Conservation (phyloP, 1,140 invertebrate genomes). For the Drosophila azteca region DNA sequence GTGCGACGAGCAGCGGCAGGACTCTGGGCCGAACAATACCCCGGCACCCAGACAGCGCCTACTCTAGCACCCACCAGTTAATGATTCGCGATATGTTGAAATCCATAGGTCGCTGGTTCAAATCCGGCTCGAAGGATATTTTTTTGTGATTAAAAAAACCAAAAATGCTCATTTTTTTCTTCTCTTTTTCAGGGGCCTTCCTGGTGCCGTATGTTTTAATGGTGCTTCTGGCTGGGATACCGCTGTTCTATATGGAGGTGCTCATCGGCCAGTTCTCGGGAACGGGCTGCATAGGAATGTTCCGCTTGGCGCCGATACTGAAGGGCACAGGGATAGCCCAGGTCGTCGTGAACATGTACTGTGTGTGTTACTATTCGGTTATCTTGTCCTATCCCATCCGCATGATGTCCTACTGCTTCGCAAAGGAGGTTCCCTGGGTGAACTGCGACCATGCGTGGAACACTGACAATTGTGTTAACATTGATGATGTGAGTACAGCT, state of each 20-base stretch:
- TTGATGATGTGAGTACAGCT: constrained; percentile 13
- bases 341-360: constrained; percentile 94
- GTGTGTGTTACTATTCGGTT: constrained; percentile 96
- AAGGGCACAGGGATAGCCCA: constrained; percentile 95
- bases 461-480: constrained; percentile 87
- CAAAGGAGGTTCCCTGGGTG: constrained; percentile 92
- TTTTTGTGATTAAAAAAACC: constrained; percentile 21
- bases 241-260: constrained; percentile 95
- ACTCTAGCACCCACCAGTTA: constrained; percentile 61
- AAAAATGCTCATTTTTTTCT: neutral
- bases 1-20: constrained; percentile 43
- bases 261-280: constrained; percentile 93
- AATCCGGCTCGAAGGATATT: constrained; percentile 88
- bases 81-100: constrained; percentile 71
- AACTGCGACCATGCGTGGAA: constrained; percentile 95
- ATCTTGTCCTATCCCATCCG: constrained; percentile 96
- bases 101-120: constrained; percentile 90
- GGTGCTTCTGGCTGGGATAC: constrained; percentile 92
- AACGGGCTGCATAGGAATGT: constrained; percentile 91
- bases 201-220: constrained; percentile 90
- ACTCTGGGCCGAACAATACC: constrained; percentile 58
- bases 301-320: constrained; percentile 90
- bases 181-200: constrained; percentile 87
- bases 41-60: constrained; percentile 48
- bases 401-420: constrained; percentile 90